Percentiles rank a stretch among this genome's conserved stretches.
These are phyloP conservation scores for Athene noctua DNA, from an alignment of 2,113 vertebrate species.

Conservation along the genomic window DNA sequence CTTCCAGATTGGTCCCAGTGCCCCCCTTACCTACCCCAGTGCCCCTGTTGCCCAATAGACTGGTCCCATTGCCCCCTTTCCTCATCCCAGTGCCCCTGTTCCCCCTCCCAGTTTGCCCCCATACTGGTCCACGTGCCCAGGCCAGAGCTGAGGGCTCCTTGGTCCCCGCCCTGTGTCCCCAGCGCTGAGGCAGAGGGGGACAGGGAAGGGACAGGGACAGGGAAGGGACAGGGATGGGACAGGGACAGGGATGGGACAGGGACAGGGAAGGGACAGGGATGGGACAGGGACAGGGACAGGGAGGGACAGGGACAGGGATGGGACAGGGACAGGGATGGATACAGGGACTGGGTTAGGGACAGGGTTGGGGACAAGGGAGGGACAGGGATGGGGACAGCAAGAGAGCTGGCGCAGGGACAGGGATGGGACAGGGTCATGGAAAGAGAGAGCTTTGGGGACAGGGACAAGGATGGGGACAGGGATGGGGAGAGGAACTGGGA, in stretches of 20 bases:
- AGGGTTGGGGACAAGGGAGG: not conserved
- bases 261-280: too few species aligned
- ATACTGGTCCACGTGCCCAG: not conserved
- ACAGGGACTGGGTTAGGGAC: too few species aligned
- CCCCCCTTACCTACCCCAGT: not conserved
- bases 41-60: too few species aligned
- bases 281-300: too few species aligned
- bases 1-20: not conserved
- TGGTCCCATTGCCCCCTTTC: not conserved
- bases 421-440: not conserved
- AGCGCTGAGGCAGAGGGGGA: not conserved
- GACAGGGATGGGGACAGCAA: not conserved
- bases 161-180: not conserved
- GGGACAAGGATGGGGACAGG: not conserved
- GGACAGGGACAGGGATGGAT: too few species aligned
- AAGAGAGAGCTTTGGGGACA: not conserved
- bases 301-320: too few species aligned
- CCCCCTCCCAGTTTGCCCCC: not conserved
- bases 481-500: not conserved
- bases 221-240: too few species aligned
- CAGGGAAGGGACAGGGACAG: not conserved
- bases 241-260: too few species aligned
- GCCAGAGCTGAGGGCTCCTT: not conserved
- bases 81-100: not conserved
- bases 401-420: not conserved